phyloP scores from a whole-genome alignment of 2,113 vertebrate genomes.

The Hemibagrus wyckioides region DNA sequence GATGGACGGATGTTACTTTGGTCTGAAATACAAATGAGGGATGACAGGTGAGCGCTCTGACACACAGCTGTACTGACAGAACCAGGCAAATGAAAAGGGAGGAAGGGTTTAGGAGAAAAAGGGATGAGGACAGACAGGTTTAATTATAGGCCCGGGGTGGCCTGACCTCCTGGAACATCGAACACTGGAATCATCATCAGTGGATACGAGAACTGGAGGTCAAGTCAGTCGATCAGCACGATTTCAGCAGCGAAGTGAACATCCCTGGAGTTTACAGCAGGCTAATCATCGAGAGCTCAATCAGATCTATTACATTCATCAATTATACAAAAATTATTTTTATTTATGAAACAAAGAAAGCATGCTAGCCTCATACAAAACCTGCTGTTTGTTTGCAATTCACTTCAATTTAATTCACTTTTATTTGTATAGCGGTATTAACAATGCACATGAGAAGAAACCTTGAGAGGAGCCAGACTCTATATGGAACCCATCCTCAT shows the following conservation, averaged over 20 bases:
- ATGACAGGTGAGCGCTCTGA: constrained; percentile 18
- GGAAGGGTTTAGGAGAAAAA: background rate
- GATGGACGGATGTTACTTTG: constrained; percentile 67
- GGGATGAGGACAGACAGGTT: constrained; percentile 25
- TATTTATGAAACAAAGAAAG: background rate
- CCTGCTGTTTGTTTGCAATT: background rate
- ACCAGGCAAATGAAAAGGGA: background rate
- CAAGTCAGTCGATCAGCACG: background rate
- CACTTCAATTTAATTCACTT: no score
- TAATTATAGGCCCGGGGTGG: background rate
- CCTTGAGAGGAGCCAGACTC: no score
- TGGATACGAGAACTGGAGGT: background rate
- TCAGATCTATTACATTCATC: background rate
- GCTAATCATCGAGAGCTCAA: no score
- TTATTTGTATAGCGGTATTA: no score
- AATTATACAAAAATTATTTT: background rate
- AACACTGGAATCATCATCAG: background rate
- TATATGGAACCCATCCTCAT: no score
- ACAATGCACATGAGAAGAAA: no score
- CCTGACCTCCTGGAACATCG: background rate
- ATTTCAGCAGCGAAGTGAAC: background rate
- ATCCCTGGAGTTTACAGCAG: background rate
- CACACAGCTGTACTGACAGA: constrained; percentile 7
- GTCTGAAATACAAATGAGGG: constrained; percentile 64
- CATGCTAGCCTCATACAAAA: background rate